Conservation (phyloP, 2,797 vertebrate species). For the Antennarius maculatus region DNA sequence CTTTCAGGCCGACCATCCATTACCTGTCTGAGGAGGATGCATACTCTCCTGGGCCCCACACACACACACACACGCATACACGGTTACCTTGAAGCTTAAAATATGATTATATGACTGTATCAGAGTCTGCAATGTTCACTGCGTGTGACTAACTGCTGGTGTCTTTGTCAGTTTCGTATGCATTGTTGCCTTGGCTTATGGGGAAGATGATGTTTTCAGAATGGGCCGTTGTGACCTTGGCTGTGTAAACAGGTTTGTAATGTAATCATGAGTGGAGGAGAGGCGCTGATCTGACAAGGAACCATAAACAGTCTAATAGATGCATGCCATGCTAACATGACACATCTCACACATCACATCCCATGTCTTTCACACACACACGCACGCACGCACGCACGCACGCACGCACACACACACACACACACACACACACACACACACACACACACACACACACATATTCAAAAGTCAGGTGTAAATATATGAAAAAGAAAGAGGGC, state of each 20-base stretch:
- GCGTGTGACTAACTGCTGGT: constrained; percentile 63
- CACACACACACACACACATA: neutral
- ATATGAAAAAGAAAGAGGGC: constrained; percentile 23
- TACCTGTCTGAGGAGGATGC: constrained; percentile 75
- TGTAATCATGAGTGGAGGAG: constrained; percentile 68
- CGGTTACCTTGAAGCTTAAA: constrained; percentile 61
- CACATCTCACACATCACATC: constrained; percentile 47
- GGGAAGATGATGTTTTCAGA: constrained; percentile 74
- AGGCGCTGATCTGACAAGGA: constrained; percentile 63
- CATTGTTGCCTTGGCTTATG: constrained; percentile 69
- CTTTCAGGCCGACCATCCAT: constrained; percentile 76
- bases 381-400: constrained; percentile 5
- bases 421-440: constrained; percentile 10
- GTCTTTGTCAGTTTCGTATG: constrained; percentile 59
- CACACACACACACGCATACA: constrained; percentile 43
- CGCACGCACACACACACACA: constrained; percentile 9
- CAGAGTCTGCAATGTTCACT: constrained; percentile 52
- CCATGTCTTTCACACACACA: constrained; percentile 1
- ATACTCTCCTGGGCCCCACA: constrained; percentile 59
- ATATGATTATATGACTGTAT: constrained; percentile 64
- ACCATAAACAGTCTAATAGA: constrained; percentile 73
- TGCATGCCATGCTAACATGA: constrained; percentile 69
- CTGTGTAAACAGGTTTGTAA: constrained; percentile 68
- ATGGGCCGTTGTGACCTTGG: constrained; percentile 71
- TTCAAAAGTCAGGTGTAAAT: constrained; percentile 37